Conservation (phyloP, 2,888 invertebrate species). For the Cataglyphis rosenhaueri region DNA sequence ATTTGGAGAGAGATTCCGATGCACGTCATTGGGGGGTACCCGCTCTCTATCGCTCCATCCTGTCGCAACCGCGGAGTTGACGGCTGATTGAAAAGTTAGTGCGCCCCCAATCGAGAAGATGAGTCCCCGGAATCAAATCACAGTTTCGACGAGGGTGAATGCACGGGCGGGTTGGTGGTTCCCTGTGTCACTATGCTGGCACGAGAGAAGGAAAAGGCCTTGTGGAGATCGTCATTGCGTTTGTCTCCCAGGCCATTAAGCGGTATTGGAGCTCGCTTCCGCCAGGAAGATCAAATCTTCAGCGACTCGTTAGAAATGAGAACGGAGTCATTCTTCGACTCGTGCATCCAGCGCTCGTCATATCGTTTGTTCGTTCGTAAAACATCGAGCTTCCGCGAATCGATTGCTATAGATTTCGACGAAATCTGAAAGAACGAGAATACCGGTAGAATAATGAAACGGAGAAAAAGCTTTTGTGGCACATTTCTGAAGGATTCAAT, state of each 20-base stretch:
- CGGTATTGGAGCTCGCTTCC: slow-evolving; percentile 73
- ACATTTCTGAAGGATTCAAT: neutral
- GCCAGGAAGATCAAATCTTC: slow-evolving; percentile 65
- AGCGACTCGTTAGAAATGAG: slow-evolving; percentile 55
- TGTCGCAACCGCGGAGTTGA: slow-evolving; percentile 69
- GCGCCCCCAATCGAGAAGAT: slow-evolving; percentile 81
- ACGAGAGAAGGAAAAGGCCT: slow-evolving; percentile 44
- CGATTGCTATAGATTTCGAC: neutral
- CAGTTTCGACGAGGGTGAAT: slow-evolving; percentile 66
- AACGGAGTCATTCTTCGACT: slow-evolving; percentile 28
- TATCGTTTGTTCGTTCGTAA: neutral
- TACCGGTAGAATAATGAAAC: neutral
- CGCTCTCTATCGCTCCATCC: slow-evolving; percentile 59
- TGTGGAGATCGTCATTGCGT: slow-evolving; percentile 75
- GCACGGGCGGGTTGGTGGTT: slow-evolving; percentile 20
- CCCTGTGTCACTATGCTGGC: slow-evolving; percentile 16
- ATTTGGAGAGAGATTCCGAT: slow-evolving; percentile 45
- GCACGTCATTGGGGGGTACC: slow-evolving; percentile 51
- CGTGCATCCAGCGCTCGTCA: slow-evolving; percentile 23
- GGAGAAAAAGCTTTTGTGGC: neutral
- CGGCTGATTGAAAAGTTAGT: slow-evolving; percentile 83
- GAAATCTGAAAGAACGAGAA: slow-evolving; percentile 3
- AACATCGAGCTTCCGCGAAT: neutral
- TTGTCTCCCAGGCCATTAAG: slow-evolving; percentile 81
- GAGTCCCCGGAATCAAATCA: slow-evolving; percentile 82